Evolutionary conservation across 2,888 invertebrate genomes (phyloP).

Genomic region (Mesoligia furuncula): DNA sequence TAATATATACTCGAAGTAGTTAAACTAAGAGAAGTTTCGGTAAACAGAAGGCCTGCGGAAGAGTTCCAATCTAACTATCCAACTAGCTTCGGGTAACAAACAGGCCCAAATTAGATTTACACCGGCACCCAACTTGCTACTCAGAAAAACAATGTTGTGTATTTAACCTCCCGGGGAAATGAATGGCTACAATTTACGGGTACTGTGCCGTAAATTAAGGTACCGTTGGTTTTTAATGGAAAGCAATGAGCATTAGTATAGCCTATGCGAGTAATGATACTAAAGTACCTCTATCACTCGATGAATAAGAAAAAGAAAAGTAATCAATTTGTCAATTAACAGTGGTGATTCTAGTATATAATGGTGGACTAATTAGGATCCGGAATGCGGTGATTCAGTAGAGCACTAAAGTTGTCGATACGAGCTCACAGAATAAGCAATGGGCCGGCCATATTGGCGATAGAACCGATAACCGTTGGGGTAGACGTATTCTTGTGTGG

Average conservation of each 20-base stretch:
- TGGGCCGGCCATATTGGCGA: neutral
- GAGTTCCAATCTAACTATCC: constrained; percentile 37
- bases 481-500: neutral
- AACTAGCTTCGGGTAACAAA: constrained; percentile 31
- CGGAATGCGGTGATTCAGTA: neutral
- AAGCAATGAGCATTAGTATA: constrained; percentile 11
- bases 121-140: constrained; percentile 39
- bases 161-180: constrained; percentile 29
- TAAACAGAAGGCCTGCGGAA: constrained; percentile 30
- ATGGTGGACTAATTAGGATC: neutral
- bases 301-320: neutral
- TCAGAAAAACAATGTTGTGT: constrained; percentile 50
- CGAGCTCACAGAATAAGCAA: neutral
- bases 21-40: constrained; percentile 47
- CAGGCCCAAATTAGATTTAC: constrained; percentile 57
- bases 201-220: neutral
- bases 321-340: neutral
- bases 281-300: neutral
- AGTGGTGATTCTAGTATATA: neutral
- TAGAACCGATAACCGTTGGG: neutral
- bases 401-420: neutral
- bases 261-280: neutral
- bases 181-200: constrained; percentile 34
- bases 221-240: constrained; percentile 21
- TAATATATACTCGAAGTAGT: constrained; percentile 36